Conservation (phyloP, 2,888 invertebrate genomes). For the Aspidiotus destructor region DNA sequence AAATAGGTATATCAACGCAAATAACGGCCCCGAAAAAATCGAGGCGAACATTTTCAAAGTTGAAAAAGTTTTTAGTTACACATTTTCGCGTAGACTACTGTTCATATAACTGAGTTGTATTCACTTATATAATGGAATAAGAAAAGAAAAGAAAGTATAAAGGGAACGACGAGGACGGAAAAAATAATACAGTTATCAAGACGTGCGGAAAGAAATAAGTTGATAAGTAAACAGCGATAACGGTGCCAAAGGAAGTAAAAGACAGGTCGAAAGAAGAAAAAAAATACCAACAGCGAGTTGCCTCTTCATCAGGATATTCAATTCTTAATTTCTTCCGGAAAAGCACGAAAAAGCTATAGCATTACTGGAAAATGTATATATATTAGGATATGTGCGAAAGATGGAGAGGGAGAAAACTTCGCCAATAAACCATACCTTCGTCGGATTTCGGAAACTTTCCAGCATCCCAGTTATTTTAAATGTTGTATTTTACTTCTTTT, state of each 20-base stretch:
- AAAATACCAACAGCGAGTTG: background rate
- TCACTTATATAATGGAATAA: constrained; percentile 9
- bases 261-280: constrained; percentile 6
- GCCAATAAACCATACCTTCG: background rate
- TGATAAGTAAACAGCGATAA: constrained; percentile 32
- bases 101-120: constrained; percentile 23
- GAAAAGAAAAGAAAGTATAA: background rate
- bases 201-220: constrained; percentile 31
- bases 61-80: constrained; percentile 1
- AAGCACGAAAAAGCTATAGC: constrained; percentile 16
- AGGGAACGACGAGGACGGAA: constrained; percentile 2
- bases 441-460: constrained; percentile 2
- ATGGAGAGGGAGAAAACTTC: constrained; percentile 3
- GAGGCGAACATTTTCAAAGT: constrained; percentile 2
- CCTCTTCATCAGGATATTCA: constrained; percentile 22
- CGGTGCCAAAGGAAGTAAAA: constrained; percentile 27
- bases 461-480: background rate
- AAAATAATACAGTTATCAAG: constrained; percentile 27
- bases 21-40: background rate
- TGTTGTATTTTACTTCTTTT: background rate
- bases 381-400: background rate
- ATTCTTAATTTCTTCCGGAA: constrained; percentile 29
- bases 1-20: background rate
- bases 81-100: background rate
- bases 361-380: background rate